A percentile compares a stretch with the other conserved stretches of the same genome.
Conservation (phyloP, 2,113 vertebrate species). For the Porphyrio hochstetteri region DNA sequence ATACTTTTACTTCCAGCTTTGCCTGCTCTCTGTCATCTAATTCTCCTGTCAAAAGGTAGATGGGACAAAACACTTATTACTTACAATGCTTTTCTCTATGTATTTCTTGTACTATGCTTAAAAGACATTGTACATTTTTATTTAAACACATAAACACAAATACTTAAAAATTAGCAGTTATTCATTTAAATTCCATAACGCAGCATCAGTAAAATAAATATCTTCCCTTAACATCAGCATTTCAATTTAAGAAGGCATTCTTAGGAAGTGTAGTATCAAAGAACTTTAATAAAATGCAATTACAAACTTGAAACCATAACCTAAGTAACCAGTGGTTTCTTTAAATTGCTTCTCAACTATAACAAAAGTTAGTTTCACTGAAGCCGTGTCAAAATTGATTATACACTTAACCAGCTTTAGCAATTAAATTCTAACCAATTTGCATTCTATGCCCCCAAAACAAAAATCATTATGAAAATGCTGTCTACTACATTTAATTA, state of each 20-base stretch:
- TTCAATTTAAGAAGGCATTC: background rate
- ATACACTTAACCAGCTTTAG: background rate
- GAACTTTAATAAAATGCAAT: background rate
- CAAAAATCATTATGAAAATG: background rate
- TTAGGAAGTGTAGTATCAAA: background rate
- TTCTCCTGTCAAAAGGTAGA: slow-evolving; percentile 82
- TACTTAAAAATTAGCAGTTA: slow-evolving; percentile 10
- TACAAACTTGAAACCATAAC: background rate
- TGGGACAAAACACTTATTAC: slow-evolving; percentile 66
- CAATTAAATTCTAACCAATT: background rate
- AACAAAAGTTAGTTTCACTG: background rate
- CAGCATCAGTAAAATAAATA: background rate
- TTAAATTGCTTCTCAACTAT: background rate
- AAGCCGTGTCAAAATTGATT: background rate
- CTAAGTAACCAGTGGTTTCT: background rate
- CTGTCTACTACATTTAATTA: background rate
- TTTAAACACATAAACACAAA: background rate
- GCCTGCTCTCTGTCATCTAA: slow-evolving; percentile 93
- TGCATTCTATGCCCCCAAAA: background rate
- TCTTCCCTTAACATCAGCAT: background rate
- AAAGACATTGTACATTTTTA: slow-evolving; percentile 23
- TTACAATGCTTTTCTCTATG: slow-evolving; percentile 17
- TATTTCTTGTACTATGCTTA: slow-evolving; percentile 18
- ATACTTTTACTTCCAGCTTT: slow-evolving; percentile 95
- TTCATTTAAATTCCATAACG: background rate